phyloP scores from a whole-genome alignment of 1,140 invertebrate species.

The Dendroctonus ponderosae region DNA sequence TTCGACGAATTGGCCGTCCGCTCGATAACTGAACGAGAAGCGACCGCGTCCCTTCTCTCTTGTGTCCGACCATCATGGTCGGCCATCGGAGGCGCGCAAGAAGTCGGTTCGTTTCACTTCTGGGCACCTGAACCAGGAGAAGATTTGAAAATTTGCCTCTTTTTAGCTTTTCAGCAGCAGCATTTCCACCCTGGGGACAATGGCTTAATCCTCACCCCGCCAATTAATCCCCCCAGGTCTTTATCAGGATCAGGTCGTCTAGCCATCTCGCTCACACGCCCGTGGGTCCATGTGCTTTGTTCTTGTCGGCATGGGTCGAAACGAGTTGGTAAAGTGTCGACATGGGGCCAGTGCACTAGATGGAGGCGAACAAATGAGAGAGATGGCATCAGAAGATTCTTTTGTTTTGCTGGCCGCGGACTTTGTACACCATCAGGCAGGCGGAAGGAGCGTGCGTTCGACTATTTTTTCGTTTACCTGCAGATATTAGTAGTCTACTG shows the following conservation, averaged over 20 bases:
- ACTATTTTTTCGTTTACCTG: too few relatives aligned
- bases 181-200: background rate
- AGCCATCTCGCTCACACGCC: background rate
- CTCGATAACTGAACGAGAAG: constrained; percentile 15
- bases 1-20: constrained; percentile 14
- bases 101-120: constrained; percentile 1
- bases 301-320: background rate
- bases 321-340: too few relatives aligned
- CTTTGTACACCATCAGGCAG: background rate
- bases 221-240: background rate
- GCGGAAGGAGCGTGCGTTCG: too few relatives aligned
- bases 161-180: background rate
- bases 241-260: background rate
- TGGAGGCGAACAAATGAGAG: background rate
- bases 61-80: background rate
- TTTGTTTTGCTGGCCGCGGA: background rate
- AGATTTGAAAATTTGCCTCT: background rate
- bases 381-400: background rate
- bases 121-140: background rate
- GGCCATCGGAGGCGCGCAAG: constrained; percentile 13
- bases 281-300: background rate
- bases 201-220: background rate
- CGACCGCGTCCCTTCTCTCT: constrained; percentile 15
- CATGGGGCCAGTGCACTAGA: constrained; percentile 6
- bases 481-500: too few relatives aligned